phyloP scores from a whole-genome alignment of 2,888 invertebrate genomes.

The Harpalus rufipes region DNA sequence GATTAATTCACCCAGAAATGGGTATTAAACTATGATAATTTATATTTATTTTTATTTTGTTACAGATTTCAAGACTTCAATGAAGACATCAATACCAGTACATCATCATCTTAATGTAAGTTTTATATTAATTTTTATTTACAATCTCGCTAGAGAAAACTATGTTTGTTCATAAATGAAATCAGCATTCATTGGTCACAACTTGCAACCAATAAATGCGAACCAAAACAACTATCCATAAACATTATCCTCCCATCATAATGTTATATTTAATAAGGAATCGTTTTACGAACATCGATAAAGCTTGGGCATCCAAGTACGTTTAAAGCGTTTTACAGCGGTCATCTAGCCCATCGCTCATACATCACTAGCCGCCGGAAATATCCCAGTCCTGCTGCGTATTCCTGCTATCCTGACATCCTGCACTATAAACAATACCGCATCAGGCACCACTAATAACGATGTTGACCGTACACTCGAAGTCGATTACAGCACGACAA shows the following conservation, averaged over 20 bases:
- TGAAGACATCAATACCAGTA: no score
- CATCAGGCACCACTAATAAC: neutral
- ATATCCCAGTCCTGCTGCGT: slow-evolving; percentile 47
- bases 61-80: no score
- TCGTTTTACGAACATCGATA: slow-evolving; percentile 65
- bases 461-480: slow-evolving; percentile 19
- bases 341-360: slow-evolving; percentile 53
- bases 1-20: no score
- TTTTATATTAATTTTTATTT: no score
- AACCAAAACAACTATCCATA: neutral
- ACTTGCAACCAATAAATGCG: neutral
- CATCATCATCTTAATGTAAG: no score
- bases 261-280: slow-evolving; percentile 66
- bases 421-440: neutral
- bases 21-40: no score
- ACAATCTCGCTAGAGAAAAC: no score
- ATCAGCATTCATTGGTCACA: no score
- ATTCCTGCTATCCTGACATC: neutral
- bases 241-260: slow-evolving; percentile 46
- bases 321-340: slow-evolving; percentile 59
- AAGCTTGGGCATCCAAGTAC: slow-evolving; percentile 56
- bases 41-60: no score
- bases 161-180: no score
- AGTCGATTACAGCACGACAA: neutral
- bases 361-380: slow-evolving; percentile 62